Evolutionary conservation across 2,113 vertebrate species (phyloP).

Genomic region (Halcyon malimbica): DNA sequence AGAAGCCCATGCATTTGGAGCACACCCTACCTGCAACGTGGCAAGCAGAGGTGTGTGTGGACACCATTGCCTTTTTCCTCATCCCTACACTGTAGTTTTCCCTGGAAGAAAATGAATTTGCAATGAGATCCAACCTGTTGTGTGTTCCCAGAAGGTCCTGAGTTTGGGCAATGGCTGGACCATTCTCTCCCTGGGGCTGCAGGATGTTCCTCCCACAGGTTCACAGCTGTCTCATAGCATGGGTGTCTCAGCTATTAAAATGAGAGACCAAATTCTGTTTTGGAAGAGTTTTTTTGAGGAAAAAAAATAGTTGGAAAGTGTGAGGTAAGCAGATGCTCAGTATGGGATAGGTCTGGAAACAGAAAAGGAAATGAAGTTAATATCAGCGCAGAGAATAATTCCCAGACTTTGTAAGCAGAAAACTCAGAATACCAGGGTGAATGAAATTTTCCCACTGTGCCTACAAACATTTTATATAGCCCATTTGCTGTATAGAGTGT

Average conservation of each 20-base stretch:
- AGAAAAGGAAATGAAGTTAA: not conserved
- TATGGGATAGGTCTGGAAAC: not conserved
- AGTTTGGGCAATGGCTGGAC: not conserved
- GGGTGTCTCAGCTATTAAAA: not conserved
- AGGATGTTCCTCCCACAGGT: not conserved
- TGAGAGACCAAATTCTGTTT: not conserved
- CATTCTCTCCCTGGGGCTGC: not conserved
- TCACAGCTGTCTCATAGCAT: not conserved
- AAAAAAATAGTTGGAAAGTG: not conserved
- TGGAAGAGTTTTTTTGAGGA: not conserved
- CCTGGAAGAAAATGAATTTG: not conserved
- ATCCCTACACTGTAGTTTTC: accelerated
- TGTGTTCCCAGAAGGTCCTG: not conserved
- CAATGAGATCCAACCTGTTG: not conserved
- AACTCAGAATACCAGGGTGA: not conserved
- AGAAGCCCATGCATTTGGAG: not conserved
- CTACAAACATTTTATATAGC: not conserved
- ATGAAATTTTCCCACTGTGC: not conserved
- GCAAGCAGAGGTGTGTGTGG: not conserved
- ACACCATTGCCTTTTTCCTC: not conserved
- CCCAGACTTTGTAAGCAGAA: not conserved
- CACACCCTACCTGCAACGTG: accelerated
- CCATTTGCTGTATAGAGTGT: not conserved
- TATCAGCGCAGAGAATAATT: not conserved
- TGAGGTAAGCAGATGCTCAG: not conserved